A percentile compares a stretch with the other conserved stretches of the same genome.
Evolutionary conservation across 2,888 invertebrate genomes (phyloP).

Genomic region (Eupithecia subumbrata): DNA sequence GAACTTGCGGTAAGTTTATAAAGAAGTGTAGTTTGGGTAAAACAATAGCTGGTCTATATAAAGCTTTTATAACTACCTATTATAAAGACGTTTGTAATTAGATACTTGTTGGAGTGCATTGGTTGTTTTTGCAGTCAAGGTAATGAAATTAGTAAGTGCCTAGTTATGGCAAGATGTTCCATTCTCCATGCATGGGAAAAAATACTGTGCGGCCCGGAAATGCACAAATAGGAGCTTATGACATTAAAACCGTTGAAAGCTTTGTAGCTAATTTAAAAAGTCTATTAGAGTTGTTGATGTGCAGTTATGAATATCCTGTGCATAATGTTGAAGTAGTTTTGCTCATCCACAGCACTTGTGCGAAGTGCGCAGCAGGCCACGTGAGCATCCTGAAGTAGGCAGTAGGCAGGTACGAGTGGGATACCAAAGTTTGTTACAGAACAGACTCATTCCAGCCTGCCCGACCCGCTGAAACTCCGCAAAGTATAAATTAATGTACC

Average conservation of each 20-base stretch:
- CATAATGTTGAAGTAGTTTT: constrained; percentile 30
- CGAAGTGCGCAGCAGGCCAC: constrained; percentile 23
- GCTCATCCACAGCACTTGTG: constrained; percentile 26
- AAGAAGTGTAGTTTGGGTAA: constrained; percentile 32
- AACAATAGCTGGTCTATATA: constrained; percentile 25
- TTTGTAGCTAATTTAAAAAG: neutral
- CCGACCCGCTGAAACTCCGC: constrained; percentile 17
- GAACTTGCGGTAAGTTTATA: constrained; percentile 36
- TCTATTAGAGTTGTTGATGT: neutral
- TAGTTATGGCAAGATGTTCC: neutral
- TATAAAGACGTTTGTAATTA: neutral
- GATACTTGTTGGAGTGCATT: neutral
- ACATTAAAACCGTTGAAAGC: neutral
- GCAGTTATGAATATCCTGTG: constrained; percentile 19
- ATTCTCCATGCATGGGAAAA: neutral
- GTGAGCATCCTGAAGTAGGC: constrained; percentile 37
- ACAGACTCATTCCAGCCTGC: constrained; percentile 40
- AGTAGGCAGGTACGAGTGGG: constrained; percentile 29
- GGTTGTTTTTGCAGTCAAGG: neutral
- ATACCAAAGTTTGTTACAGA: constrained; percentile 49
- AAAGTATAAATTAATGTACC: constrained; percentile 67
- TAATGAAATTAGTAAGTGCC: neutral
- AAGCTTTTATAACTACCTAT: neutral
- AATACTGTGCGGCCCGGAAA: neutral
- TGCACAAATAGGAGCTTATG: neutral